Evolutionary conservation across 23 tunicate genomes (phyloP).

Genomic region (Trididemnum miniatum): DNA sequence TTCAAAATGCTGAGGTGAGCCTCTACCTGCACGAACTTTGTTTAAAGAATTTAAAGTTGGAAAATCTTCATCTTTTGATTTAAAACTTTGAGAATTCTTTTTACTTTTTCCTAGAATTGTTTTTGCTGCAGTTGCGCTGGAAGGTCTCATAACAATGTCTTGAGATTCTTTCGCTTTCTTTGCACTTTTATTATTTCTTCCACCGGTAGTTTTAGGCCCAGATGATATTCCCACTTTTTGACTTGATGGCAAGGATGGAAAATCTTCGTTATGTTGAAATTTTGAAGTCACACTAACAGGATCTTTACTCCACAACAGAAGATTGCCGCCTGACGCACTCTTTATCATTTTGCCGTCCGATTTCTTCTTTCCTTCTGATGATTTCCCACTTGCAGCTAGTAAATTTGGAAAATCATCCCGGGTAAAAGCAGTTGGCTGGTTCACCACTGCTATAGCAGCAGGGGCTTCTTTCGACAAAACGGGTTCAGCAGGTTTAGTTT

Average conservation of each 20-base stretch:
- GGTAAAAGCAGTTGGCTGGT: too few relatives aligned
- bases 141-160: too few relatives aligned
- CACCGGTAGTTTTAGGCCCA: too few relatives aligned
- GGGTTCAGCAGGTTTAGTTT: background rate
- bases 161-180: background rate
- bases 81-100: background rate
- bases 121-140: too few relatives aligned
- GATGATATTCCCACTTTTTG: too few relatives aligned
- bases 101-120: background rate
- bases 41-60: conserved; percentile 2
- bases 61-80: conserved; percentile 7
- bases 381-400: background rate
- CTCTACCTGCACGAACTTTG: conserved; percentile 32
- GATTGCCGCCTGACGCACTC: background rate
- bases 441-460: too few relatives aligned
- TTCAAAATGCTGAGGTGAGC: background rate
- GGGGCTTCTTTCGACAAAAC: too few relatives aligned
- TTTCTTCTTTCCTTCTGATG: background rate
- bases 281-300: background rate
- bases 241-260: conserved; percentile 32
- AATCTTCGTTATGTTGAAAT: conserved; percentile 23
- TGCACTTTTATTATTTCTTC: background rate
- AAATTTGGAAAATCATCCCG: conserved; percentile 14
- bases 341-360: background rate
- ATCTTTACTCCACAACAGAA: conserved; percentile 15